Percentiles rank a stretch among this genome's conserved stretches.
These are phyloP conservation scores for Lemur catta DNA, from an alignment of 2,797 vertebrate species.

Conservation along the genomic window DNA sequence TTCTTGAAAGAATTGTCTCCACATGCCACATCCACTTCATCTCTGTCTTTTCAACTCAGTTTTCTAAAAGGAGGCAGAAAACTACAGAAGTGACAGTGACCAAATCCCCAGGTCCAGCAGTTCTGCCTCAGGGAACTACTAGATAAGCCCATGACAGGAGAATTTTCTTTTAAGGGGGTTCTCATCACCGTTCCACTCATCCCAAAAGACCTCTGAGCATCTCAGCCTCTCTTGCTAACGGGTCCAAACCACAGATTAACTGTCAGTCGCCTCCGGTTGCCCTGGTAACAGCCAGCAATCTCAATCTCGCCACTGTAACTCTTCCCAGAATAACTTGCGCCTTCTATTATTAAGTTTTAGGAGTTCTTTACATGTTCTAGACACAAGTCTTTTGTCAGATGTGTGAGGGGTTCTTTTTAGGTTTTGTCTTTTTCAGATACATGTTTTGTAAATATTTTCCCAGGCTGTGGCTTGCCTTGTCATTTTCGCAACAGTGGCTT, in stretches of 20 bases:
- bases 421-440: neutral
- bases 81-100: neutral
- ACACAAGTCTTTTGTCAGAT: neutral
- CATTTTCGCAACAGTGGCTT: neutral
- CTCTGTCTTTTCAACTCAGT: neutral
- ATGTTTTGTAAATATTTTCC: neutral
- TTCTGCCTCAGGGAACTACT: accelerated
- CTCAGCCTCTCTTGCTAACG: accelerated
- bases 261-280: neutral
- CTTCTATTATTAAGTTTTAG: neutral
- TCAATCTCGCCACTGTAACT: accelerated
- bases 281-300: neutral
- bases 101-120: neutral
- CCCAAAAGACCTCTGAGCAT: neutral
- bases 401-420: neutral
- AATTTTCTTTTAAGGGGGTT: neutral
- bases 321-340: slow-evolving; percentile 51
- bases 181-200: too few relatives aligned
- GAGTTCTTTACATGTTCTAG: neutral
- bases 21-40: neutral
- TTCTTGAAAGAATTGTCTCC: slow-evolving; percentile 32
- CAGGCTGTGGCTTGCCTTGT: neutral
- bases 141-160: neutral
- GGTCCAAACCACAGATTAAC: neutral
- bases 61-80: slow-evolving; percentile 37